These are phyloP conservation scores for Paramisgurnus dabryanus DNA, from an alignment of 2,113 vertebrate species.

Conservation along the genomic window DNA sequence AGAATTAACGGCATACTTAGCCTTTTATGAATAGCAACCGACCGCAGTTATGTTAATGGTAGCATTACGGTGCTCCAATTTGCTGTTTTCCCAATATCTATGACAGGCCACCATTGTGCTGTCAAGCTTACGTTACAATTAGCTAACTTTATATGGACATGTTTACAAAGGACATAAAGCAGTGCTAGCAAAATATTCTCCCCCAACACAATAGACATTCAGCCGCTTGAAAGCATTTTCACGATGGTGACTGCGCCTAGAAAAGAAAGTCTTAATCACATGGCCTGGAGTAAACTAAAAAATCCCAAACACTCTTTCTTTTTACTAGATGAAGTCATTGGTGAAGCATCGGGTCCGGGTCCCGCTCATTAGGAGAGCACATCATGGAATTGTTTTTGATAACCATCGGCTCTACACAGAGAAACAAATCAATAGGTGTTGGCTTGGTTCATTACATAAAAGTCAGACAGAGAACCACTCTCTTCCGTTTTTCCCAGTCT, in stretches of 20 bases:
- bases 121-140: conserved; percentile 32
- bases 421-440: conserved; percentile 50
- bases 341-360: background rate
- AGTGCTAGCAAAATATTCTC: background rate
- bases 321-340: conserved; percentile 47
- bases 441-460: conserved; percentile 43
- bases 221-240: conserved; percentile 24
- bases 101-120: conserved; percentile 41
- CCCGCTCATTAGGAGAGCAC: conserved; percentile 47
- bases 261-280: conserved; percentile 9
- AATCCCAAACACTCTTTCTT: background rate
- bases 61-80: conserved; percentile 13
- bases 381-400: conserved; percentile 45
- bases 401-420: conserved; percentile 42
- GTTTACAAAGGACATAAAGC: conserved; percentile 41
- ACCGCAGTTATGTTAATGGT: conserved; percentile 36
- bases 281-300: conserved; percentile 20
- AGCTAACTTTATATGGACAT: conserved; percentile 37
- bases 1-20: conserved; percentile 21
- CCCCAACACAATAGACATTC: conserved; percentile 29
- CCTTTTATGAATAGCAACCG: background rate
- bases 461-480: conserved; percentile 43
- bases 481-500: conserved; percentile 17
- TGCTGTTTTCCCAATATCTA: conserved; percentile 17
- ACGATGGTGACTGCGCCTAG: background rate